These are phyloP conservation scores for Alouatta palliata DNA, from an alignment of 2,113 vertebrate species.

Conservation along the genomic window DNA sequence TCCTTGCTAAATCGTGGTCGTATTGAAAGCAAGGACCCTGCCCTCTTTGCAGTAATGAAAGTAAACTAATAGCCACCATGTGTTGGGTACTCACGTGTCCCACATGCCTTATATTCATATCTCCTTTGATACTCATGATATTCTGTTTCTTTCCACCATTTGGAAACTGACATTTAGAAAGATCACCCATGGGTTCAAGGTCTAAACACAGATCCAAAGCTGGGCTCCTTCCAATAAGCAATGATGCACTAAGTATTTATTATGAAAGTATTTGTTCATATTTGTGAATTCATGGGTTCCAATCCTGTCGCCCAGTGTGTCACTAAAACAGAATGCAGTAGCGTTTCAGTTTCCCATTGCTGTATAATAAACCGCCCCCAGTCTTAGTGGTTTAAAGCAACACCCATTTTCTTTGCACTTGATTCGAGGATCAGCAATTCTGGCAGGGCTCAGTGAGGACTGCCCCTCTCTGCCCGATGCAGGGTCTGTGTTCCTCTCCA, in stretches of 20 bases:
- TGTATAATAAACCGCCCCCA: background rate
- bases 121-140: background rate
- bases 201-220: constrained; percentile 9
- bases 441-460: background rate
- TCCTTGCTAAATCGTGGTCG: background rate
- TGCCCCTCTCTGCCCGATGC: background rate
- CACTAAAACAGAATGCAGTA: background rate
- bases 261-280: constrained; percentile 3
- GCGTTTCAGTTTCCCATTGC: background rate
- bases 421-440: background rate
- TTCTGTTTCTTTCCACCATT: background rate
- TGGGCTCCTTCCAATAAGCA: background rate
- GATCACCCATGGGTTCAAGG: background rate
- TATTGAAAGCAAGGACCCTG: background rate
- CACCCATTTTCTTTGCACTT: background rate
- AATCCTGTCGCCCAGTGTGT: background rate
- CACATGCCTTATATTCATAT: background rate
- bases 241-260: background rate
- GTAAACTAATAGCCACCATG: background rate
- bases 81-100: background rate
- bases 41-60: background rate
- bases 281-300: background rate
- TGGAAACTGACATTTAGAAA: background rate
- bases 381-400: background rate
- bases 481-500: background rate